Evolutionary conservation across 2,113 vertebrate genomes (phyloP).

Genomic region (Protobothrops mucrosquamatus): DNA sequence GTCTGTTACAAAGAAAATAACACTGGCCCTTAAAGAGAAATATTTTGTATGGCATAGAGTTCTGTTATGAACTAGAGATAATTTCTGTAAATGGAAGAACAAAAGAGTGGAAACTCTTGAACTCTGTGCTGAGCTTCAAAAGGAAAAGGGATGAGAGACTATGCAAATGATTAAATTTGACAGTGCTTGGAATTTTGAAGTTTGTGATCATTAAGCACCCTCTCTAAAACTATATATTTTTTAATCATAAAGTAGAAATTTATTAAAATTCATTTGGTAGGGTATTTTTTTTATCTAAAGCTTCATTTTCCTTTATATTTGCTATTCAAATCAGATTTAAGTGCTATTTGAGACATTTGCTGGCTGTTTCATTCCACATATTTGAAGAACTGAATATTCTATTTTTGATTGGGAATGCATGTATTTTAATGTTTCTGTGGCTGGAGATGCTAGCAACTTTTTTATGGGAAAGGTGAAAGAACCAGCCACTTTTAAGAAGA

Average conservation of each 20-base stretch:
- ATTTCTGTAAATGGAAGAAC: not conserved
- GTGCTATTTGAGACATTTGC: not conserved
- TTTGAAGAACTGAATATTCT: not conserved
- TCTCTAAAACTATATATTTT: not conserved
- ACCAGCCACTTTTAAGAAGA: not conserved
- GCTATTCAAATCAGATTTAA: not conserved
- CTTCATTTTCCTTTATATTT: not conserved
- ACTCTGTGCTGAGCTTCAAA: not conserved
- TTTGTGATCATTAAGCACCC: not conserved
- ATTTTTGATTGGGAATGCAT: not conserved
- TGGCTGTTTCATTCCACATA: not conserved
- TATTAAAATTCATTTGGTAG: not conserved
- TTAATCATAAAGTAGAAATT: not conserved
- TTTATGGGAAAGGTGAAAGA: not conserved
- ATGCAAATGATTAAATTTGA: not conserved
- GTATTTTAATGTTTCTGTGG: not conserved
- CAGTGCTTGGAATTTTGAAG: not conserved
- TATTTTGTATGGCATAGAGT: not conserved
- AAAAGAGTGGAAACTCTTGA: not conserved
- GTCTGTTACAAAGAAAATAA: conserved; percentile 11
- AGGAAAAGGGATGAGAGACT: not conserved
- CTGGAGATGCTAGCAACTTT: not conserved
- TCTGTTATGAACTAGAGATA: not conserved
- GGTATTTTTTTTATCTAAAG: not conserved
- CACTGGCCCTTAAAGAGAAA: not conserved